Percentiles rank a stretch among this genome's conserved stretches.
Evolutionary conservation across 2,888 invertebrate genomes (phyloP).

Genomic region (Chelonus formosanus): DNA sequence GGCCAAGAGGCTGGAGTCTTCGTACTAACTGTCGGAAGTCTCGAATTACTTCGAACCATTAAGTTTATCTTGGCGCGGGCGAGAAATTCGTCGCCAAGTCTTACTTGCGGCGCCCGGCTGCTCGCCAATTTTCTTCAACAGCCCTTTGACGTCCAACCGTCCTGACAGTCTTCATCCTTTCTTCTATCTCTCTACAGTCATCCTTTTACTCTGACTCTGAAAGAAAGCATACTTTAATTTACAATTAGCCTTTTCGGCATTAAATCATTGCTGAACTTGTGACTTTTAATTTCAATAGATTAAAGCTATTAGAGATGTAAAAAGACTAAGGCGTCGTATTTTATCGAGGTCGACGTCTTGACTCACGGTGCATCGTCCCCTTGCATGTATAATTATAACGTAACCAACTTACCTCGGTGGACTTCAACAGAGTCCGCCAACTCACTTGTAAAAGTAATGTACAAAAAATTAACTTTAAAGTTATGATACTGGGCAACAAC

Average conservation of each 20-base stretch:
- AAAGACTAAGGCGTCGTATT: constrained; percentile 25
- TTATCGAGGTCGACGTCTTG: constrained; percentile 38
- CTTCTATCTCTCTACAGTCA: neutral
- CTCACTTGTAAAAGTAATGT: constrained; percentile 3
- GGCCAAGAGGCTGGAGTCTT: constrained; percentile 30
- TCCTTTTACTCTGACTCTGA: constrained; percentile 11
- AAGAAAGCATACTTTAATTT: constrained; percentile 8
- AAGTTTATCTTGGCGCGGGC: constrained; percentile 55
- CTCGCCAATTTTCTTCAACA: constrained; percentile 25
- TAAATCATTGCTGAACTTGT: neutral
- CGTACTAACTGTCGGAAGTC: constrained; percentile 43
- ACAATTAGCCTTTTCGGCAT: neutral
- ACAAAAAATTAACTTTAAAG: constrained; percentile 10
- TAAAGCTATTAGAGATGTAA: constrained; percentile 5
- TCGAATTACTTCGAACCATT: constrained; percentile 57
- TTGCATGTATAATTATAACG: constrained; percentile 37
- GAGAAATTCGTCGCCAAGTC: constrained; percentile 47
- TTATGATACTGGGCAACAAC: too few species aligned
- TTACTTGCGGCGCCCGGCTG: constrained; percentile 24
- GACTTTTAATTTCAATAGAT: constrained; percentile 3
- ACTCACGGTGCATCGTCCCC: constrained; percentile 37
- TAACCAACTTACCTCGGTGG: constrained; percentile 36
- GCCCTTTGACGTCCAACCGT: constrained; percentile 23
- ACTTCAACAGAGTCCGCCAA: constrained; percentile 21
- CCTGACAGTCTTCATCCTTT: too few species aligned